Conservation (phyloP, 2,888 invertebrate genomes). For the Dryomyza anilis region DNA sequence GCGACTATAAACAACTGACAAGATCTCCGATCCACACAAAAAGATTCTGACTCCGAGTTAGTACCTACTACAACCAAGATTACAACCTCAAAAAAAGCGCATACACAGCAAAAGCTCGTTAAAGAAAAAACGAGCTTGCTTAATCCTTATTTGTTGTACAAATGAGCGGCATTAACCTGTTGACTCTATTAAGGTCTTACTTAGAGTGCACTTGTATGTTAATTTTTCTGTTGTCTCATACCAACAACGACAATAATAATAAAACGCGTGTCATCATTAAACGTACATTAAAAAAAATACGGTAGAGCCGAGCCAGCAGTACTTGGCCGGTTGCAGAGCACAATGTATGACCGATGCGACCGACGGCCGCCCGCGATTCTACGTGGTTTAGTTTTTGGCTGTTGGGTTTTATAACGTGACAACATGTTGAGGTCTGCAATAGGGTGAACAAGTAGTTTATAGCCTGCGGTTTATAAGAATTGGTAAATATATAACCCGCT, state of each 20-base stretch:
- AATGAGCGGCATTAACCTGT: constrained; percentile 40
- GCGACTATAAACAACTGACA: too few species aligned
- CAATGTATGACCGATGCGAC: background rate
- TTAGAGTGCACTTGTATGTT: constrained; percentile 19
- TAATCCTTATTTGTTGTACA: constrained; percentile 54
- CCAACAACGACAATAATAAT: too few species aligned
- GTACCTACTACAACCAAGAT: background rate
- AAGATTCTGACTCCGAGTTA: too few species aligned
- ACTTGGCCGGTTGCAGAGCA: background rate
- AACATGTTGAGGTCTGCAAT: background rate
- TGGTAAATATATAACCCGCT: too few species aligned
- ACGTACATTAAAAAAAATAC: constrained; percentile 17
- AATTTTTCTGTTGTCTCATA: background rate
- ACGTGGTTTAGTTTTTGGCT: background rate
- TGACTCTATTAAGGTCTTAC: constrained; percentile 25
- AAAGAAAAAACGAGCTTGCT: constrained; percentile 16
- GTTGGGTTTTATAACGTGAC: background rate
- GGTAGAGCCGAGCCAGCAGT: background rate
- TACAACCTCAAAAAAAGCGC: background rate
- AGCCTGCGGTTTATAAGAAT: too few species aligned
- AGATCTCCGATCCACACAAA: too few species aligned
- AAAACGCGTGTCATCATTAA: constrained; percentile 54
- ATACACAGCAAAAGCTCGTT: too few species aligned
- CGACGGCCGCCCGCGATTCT: constrained; percentile 15
- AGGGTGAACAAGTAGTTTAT: too few species aligned